Percentiles rank a stretch among this genome's conserved stretches.
phyloP scores from a whole-genome alignment of 2,888 invertebrate species.

The Pemphredon lugubris region DNA sequence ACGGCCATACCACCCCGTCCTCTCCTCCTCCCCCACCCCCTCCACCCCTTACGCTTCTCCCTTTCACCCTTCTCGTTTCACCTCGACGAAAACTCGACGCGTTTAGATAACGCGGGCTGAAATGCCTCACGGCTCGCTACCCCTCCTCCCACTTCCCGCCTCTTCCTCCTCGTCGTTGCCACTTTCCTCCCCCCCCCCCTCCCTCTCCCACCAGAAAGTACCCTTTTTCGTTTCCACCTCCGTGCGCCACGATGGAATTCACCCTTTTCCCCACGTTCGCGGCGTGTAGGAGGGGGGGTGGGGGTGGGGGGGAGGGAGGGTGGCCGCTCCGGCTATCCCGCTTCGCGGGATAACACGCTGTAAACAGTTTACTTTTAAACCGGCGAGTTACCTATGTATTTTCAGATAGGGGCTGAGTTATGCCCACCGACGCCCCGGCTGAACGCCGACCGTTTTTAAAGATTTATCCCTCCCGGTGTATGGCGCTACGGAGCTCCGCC shows the following conservation, averaged over 20 bases:
- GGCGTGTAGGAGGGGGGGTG: conserved; percentile 1
- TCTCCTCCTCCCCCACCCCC: conserved; percentile 48
- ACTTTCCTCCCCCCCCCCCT: conserved; percentile 6
- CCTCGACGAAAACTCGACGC: conserved; percentile 71
- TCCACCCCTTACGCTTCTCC: conserved; percentile 39
- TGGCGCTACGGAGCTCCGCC: conserved; percentile 30
- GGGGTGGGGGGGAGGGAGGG: background rate
- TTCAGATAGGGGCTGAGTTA: conserved; percentile 79
- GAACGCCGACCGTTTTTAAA: conserved; percentile 75
- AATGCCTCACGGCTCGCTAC: conserved; percentile 55
- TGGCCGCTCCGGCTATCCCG: conserved; percentile 39
- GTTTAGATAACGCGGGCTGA: conserved; percentile 74
- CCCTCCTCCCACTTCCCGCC: conserved; percentile 22
- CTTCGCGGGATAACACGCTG: conserved; percentile 68
- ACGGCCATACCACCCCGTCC: conserved; percentile 35
- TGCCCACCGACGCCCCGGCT: conserved; percentile 62
- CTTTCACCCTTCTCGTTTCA: conserved; percentile 36
- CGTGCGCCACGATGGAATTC: conserved; percentile 63
- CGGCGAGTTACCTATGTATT: conserved; percentile 76
- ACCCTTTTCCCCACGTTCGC: conserved; percentile 59
- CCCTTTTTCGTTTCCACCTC: conserved; percentile 24
- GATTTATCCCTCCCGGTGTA: conserved; percentile 74
- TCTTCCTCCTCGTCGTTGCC: conserved; percentile 11
- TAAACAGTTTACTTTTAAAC: conserved; percentile 78
- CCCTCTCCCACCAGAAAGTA: conserved; percentile 5